Base-by-base conservation (phyloP, 2,888 invertebrate genomes). In the Prenolepis imparis region DNA sequence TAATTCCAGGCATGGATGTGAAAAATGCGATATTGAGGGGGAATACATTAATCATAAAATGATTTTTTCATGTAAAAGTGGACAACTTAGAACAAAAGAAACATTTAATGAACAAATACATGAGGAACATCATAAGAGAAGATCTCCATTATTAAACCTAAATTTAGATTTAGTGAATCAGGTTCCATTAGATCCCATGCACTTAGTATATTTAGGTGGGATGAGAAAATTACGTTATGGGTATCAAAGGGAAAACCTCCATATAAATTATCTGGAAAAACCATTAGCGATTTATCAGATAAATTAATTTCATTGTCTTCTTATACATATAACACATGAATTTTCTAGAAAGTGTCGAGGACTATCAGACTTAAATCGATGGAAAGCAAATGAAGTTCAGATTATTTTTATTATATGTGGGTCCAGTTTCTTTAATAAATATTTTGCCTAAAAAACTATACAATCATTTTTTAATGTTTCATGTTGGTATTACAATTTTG, bases 141-240 rank as follows among this genome's bases (percentile, higher is more conserved):
- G 0, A 18, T 32, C 11, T n/a, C 32, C 67, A n/a, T 68, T 68
- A 18, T 68, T 52, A 12, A 4, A 68, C 2, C 32, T 68, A 3
- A 5, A 48, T 1, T 52, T 68, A 52, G 18, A 68, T n/a, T 4
- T 68, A 12, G 48, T 48, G 11, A 52, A 48, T 3, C 67, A 68
- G 11, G 9, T 68, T 68, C 52, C 48, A 68, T 28, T 68, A 52
- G 48, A 68, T 52, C 67, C 48, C 0, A 68, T 68, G 67, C 67
- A 68, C 2, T n/a, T 68, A 18, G 1, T 48, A n/a, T 52, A 68
- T 48, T 68, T 68, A 32, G 67, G n/a, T n/a, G n/a, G 1, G 0
- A 68, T 52, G 48, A 68, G 8, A 4, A 48, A 52, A 32, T 68
- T 66, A 3, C 24, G 0, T 8, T 66, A 18, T 66, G 44, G 44